Evolutionary conservation across 2,888 invertebrate species (phyloP), one percentile per base, ranked within the genome.

Genomic region (Acrocyrtus sp.): DNA sequence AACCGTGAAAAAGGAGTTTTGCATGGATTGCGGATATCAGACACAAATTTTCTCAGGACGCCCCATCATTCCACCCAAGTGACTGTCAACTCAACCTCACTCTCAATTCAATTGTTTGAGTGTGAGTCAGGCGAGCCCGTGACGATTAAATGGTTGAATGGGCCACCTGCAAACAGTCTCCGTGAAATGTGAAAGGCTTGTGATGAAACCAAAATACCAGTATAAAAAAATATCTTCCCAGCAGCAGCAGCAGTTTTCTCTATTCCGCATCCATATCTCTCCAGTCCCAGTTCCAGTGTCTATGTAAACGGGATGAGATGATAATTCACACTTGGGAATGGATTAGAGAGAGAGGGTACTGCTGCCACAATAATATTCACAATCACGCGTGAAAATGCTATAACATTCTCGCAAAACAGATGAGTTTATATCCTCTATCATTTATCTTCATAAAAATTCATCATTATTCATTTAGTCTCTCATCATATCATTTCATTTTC

Each of bases 281-380:
- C n/a, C n/a, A n/a, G n/a, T n/a, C n/a, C n/a, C n/a, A n/a, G 51
- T 58, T 67, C 47, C 51, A 67, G 21, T 67, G 67, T 43, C 39
- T 29, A 27, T 50, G 67, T 41, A 34, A 15, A 26, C 43, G 41
- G 43, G 51, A 58, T 43, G 58, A 27, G n/a, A 43, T 58, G 26
- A 21, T 67, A 41, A 51, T 67, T 58, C 57, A 67, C 58, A 51
- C 48, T 41, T 67, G 58, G 67, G 50, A 67, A 51, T 67, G 67
- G 58, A 27, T 51, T 24, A 45, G 50, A 43, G n/a, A n/a, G n/a
- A n/a, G n/a, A n/a, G n/a, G n/a, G n/a, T n/a, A n/a, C n/a, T n/a
- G n/a, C n/a, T n/a, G n/a, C n/a, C n/a, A n/a, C n/a, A n/a, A n/a
- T n/a, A n/a, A n/a, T n/a, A n/a, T n/a, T n/a, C n/a, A n/a, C n/a